Base-by-base conservation (phyloP, 2,113 vertebrate species). In the Cynoglossus semilaevis region DNA sequence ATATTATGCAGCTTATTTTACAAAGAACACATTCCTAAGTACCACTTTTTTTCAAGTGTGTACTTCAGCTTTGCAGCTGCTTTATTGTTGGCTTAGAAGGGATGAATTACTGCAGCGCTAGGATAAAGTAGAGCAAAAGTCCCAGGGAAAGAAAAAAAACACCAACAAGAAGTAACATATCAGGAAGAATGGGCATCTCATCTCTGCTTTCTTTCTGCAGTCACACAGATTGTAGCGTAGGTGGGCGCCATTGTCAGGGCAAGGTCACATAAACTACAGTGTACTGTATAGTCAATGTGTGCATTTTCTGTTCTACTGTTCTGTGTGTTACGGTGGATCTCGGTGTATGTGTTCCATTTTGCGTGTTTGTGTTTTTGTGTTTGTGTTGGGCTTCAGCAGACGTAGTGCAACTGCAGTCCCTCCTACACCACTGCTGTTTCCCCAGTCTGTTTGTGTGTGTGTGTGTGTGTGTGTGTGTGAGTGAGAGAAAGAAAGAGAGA, bases 351-450 rank as follows among this genome's bases (percentile, higher is more conserved):
- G 34, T 50, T 22, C 53, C 17, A 11, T 50, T 15, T 51, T 57
- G 60, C 66, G 69, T 60, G 29, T 51, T 17, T 58, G 36, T 75
- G 63, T 69, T 67, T 40, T 73, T 41, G 51, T 70, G 79, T 80
- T 70, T 80, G 51, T 80, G 46, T 63, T 76, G 66, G 74, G 67
- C 76, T 85, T 64, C 70, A 58, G 40, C 72, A 84, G 74, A 74
- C 75, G 55, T n/a, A 63, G 61, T 72, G 79, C 74, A 71, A 76
- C 74, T 80, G 81, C 65, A 62, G 70, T 65, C 61, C 82, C 86
- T 86, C 85, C 86, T 70, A 87, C 86, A 78, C 62, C 73, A 82
- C 79, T 84, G 85, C 88, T 87, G 87, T 83, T 87, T 79, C 37
- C 73, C 75, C 69, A 64, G 48, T 64, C 44, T 58, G 50, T 64